These are phyloP conservation scores for Hylia prasina DNA, from an alignment of 2,113 vertebrate species.

Conservation along the genomic window DNA sequence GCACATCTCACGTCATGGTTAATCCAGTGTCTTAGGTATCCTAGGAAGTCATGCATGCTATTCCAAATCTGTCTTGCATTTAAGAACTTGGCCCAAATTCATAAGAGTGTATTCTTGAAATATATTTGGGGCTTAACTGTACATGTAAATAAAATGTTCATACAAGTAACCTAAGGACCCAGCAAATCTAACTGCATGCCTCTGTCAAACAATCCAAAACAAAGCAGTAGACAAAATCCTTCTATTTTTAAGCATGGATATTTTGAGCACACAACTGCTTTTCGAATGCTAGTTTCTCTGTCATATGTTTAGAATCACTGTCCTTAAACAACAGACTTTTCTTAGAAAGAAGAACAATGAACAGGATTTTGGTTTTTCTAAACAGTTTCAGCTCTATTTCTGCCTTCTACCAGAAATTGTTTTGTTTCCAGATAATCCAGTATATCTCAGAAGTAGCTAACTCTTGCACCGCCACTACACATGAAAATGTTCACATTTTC, in stretches of 20 bases:
- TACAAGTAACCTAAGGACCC: background rate
- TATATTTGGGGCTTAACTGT: background rate
- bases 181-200: background rate
- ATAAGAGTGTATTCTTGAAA: background rate
- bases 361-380: conserved; percentile 8
- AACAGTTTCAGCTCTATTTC: background rate
- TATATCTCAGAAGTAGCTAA: background rate
- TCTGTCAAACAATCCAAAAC: background rate
- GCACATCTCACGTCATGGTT: background rate
- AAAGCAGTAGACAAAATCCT: background rate
- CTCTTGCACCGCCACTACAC: background rate
- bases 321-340: conserved; percentile 43
- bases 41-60: background rate
- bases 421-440: background rate
- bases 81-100: background rate
- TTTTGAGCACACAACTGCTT: background rate
- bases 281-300: background rate
- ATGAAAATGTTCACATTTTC: background rate
- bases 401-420: background rate
- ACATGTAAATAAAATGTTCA: background rate
- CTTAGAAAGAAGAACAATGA: conserved; percentile 28
- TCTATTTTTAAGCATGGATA: background rate
- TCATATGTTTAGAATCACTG: conserved; percentile 22
- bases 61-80: background rate
- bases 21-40: background rate